These are phyloP conservation scores for Syngnathus rostellatus DNA, from an alignment of 2,797 vertebrate species.

Conservation along the genomic window DNA sequence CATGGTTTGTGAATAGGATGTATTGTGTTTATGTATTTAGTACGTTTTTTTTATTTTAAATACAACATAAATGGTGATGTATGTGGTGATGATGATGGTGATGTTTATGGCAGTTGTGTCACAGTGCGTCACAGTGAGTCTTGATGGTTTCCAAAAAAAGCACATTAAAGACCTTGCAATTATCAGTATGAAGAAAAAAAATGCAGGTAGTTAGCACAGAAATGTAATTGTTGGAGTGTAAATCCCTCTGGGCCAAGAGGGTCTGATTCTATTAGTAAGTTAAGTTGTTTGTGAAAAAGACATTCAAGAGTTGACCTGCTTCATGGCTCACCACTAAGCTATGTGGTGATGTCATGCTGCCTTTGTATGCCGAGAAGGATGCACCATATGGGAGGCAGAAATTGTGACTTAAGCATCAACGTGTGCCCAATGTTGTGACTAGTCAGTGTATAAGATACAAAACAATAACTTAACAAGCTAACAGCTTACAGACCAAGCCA, in stretches of 20 bases:
- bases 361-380: conserved; percentile 37
- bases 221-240: conserved; percentile 6
- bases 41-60: too few relatives aligned
- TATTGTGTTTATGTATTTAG: too few relatives aligned
- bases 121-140: too few relatives aligned
- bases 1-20: too few relatives aligned
- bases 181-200: conserved; percentile 2
- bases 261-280: conserved; percentile 47
- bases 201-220: conserved; percentile 5
- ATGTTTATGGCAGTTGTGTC: too few relatives aligned
- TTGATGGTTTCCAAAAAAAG: too few relatives aligned
- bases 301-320: conserved; percentile 49
- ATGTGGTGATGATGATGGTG: too few relatives aligned
- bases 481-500: background rate
- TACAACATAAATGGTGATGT: too few relatives aligned
- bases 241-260: conserved; percentile 17
- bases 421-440: too few relatives aligned
- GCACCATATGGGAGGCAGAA: conserved; percentile 15
- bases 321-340: conserved; percentile 60
- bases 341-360: conserved; percentile 62
- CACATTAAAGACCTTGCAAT: background rate
- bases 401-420: conserved; percentile 19
- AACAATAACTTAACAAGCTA: background rate
- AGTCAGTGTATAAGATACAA: too few relatives aligned
- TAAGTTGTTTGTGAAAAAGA: conserved; percentile 64